Percentiles rank a stretch among this genome's conserved stretches.
Conservation (phyloP, 2,113 vertebrate genomes). For the Salvator merianae region DNA sequence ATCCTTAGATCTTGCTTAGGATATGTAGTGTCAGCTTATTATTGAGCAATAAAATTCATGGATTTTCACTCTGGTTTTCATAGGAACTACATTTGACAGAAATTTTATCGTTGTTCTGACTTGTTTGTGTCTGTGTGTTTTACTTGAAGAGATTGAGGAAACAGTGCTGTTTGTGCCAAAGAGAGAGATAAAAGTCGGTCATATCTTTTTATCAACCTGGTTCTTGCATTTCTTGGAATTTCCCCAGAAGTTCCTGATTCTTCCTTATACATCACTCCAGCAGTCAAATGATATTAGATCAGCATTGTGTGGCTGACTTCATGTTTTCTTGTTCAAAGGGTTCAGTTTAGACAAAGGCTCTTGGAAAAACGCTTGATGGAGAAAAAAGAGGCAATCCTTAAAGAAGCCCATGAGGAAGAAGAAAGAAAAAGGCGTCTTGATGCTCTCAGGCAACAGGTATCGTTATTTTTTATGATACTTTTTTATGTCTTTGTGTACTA, state of each 20-base stretch:
- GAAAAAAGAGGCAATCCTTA: slow-evolving; percentile 69
- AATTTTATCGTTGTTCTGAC: not conserved
- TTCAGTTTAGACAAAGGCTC: slow-evolving; percentile 78
- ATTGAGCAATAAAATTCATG: fast-evolving
- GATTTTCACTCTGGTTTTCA: fast-evolving
- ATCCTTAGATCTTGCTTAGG: fast-evolving
- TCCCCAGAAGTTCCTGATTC: not conserved
- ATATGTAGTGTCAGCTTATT: fast-evolving
- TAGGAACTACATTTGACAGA: fast-evolving
- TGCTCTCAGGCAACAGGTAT: slow-evolving; percentile 85
- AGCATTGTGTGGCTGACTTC: not conserved
- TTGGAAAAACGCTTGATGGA: slow-evolving; percentile 70
- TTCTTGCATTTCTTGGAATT: not conserved
- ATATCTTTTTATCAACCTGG: not conserved
- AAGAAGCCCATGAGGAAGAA: slow-evolving; percentile 69
- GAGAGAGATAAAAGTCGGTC: not conserved
- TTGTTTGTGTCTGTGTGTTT: not conserved
- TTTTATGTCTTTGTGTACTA: not conserved
- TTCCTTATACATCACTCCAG: not conserved
- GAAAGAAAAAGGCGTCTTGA: slow-evolving; percentile 76
- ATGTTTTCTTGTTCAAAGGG: slow-evolving; percentile 69
- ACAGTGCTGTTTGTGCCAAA: not conserved
- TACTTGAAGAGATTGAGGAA: not conserved
- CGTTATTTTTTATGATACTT: not conserved
- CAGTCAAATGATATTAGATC: not conserved